Percentiles rank a stretch among this genome's conserved stretches.
These are phyloP conservation scores for Xyrauchen texanus DNA, from an alignment of 2,113 vertebrate genomes.

Conservation along the genomic window DNA sequence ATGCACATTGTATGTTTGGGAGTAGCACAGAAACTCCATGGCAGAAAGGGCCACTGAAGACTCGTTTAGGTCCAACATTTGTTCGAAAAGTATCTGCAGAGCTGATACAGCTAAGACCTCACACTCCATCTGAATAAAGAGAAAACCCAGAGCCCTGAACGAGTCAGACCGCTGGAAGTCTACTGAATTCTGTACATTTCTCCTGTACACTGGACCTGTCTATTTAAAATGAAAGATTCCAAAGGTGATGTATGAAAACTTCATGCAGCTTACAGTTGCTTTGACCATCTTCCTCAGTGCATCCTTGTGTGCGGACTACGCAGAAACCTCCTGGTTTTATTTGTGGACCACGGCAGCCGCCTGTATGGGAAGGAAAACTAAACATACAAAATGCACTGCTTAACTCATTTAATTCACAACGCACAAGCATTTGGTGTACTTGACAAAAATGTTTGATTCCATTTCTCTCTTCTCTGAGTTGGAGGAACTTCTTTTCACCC, in stretches of 20 bases:
- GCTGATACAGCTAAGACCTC: not conserved
- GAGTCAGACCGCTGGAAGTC: constrained; percentile 31
- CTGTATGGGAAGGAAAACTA: not conserved
- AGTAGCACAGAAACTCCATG: not conserved
- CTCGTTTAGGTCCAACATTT: not conserved
- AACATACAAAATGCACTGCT: not conserved
- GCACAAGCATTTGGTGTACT: constrained; percentile 11
- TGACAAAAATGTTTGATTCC: too few species aligned
- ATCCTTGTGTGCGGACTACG: constrained; percentile 21
- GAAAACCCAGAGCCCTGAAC: not conserved
- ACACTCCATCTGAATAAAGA: not conserved
- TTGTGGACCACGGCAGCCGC: constrained; percentile 4
- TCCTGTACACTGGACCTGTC: constrained; percentile 42
- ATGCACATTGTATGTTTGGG: constrained; percentile 1
- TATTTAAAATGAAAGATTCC: constrained; percentile 14
- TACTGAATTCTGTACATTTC: constrained; percentile 30
- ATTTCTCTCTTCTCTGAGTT: constrained; percentile 15
- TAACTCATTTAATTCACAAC: constrained; percentile 2
- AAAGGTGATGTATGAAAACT: constrained; percentile 1
- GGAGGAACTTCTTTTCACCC: not conserved
- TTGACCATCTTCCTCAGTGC: constrained; percentile 8
- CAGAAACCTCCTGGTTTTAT: constrained; percentile 6
- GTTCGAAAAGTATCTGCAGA: not conserved
- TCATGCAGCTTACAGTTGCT: not conserved
- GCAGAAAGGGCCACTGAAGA: not conserved